These are phyloP conservation scores for Drosophila kanapiae DNA, from an alignment of 1,140 invertebrate genomes.

Conservation along the genomic window DNA sequence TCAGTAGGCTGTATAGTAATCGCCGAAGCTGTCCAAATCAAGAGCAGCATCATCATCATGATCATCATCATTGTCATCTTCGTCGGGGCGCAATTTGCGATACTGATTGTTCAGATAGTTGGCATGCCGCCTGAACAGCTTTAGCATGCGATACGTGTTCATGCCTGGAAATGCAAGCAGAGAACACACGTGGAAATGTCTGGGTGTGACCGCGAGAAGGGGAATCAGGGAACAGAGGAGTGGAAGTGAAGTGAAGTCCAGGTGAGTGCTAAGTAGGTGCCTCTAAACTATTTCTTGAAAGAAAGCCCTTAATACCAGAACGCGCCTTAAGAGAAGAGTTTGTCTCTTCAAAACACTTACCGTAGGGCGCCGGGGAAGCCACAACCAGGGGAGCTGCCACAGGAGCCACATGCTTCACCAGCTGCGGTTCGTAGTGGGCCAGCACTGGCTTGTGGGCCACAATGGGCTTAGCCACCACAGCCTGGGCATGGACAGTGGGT, in stretches of 20 bases:
- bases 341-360: slow-evolving; percentile 65
- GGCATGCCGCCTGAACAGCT: slow-evolving; percentile 81
- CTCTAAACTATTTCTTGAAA: slow-evolving; percentile 2
- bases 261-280: slow-evolving; percentile 42
- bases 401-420: slow-evolving; percentile 69
- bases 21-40: slow-evolving; percentile 27
- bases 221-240: slow-evolving; percentile 8
- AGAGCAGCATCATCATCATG: slow-evolving; percentile 24
- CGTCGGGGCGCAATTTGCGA: slow-evolving; percentile 82
- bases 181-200: slow-evolving; percentile 47
- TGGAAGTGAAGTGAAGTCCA: slow-evolving; percentile 22
- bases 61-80: slow-evolving; percentile 49
- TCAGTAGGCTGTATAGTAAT: slow-evolving; percentile 65
- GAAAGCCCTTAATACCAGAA: neutral
- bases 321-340: neutral
- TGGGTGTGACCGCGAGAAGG: slow-evolving; percentile 21
- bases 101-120: slow-evolving; percentile 83
- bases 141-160: slow-evolving; percentile 84
- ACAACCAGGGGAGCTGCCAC: slow-evolving; percentile 74
- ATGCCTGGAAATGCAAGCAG: slow-evolving; percentile 77
- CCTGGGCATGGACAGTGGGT: slow-evolving; percentile 86
- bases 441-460: slow-evolving; percentile 75
- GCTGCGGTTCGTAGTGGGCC: slow-evolving; percentile 67
- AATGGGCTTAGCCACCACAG: slow-evolving; percentile 76
- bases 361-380: slow-evolving; percentile 85